Evolutionary conservation across 2,797 vertebrate species (phyloP), one percentile per base, ranked within the genome.

Genomic region (Sphenopsis melanotis): DNA sequence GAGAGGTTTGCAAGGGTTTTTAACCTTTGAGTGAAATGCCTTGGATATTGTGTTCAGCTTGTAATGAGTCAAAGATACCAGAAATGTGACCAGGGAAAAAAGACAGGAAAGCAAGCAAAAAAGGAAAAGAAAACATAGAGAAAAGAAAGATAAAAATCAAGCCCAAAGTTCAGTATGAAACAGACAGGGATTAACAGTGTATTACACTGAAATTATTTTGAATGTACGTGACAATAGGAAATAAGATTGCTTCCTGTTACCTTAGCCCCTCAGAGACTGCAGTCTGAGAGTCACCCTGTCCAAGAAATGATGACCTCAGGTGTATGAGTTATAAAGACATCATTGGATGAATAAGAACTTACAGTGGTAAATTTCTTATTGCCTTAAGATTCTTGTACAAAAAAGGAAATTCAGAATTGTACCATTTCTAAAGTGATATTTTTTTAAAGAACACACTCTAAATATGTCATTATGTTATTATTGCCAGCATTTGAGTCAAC

Each of bases 401-500:
- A 72, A 16, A 66, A 63, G 2, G 6, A 7, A 71, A 49, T 69
- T 65, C 29, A 82, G 27, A 94, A 57, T 12, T 23, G 2, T 11
- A 89, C 11, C 4, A 19, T 76, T 82, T 71, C 44, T 64, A 20
- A 87, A 84, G 6, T 19, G 8, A 22, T 47, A 5, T 59, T 59
- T 81, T 87, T 83, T 84, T 30, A 11, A 68, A 57, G n/a, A 56
- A 32, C 7, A 44, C 9, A 12, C 9, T 90, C 37, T 52, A 69
- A 71, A 78, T 64, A 53, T 55, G 50, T 23, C 5, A 4, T 75
- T 70, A 29, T 56, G 3, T 53, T 81, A 39, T 37, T 78, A 41
- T n/a, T 93, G 69, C 71, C 60, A 91, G 18, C 20, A 74, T 91
- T 82, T 77, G 37, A 61, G 47, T 88, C 29, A 76, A 71, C 8